phyloP scores from a whole-genome alignment of 2,888 invertebrate genomes.

The Sericinus montela region DNA sequence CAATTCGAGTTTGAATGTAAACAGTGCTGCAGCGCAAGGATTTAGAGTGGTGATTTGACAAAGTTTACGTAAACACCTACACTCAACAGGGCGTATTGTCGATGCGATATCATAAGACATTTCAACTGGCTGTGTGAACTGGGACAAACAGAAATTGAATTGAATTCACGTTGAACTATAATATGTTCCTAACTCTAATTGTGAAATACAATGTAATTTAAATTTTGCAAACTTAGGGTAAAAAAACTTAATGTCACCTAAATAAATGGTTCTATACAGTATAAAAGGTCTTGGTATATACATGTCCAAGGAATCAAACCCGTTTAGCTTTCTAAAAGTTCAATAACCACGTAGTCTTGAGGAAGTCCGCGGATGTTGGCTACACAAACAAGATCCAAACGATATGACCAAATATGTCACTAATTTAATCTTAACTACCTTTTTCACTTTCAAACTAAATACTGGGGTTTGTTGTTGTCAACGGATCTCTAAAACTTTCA shows the following conservation, averaged over 20 bases:
- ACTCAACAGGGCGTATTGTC: slow-evolving; percentile 25
- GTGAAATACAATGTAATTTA: too few species aligned
- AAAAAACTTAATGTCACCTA: neutral
- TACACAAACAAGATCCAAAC: too few species aligned
- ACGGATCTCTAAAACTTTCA: slow-evolving; percentile 8
- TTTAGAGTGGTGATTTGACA: slow-evolving; percentile 60
- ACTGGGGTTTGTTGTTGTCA: slow-evolving; percentile 4
- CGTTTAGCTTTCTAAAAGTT: too few species aligned
- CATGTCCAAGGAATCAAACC: too few species aligned
- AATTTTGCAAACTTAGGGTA: too few species aligned
- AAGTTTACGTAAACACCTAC: slow-evolving; percentile 48
- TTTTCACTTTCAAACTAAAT: too few species aligned
- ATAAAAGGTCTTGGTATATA: too few species aligned
- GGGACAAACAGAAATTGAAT: slow-evolving; percentile 22
- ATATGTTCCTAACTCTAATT: slow-evolving; percentile 3
- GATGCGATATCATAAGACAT: slow-evolving; percentile 32
- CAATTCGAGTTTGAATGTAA: slow-evolving; percentile 62
- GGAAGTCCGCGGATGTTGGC: too few species aligned
- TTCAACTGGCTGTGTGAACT: slow-evolving; percentile 25
- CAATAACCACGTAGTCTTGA: too few species aligned
- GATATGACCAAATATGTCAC: too few species aligned
- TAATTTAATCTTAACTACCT: too few species aligned
- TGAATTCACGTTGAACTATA: slow-evolving; percentile 14
- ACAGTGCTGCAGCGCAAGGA: slow-evolving; percentile 59
- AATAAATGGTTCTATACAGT: too few species aligned